Evolutionary conservation across 2,888 invertebrate species (phyloP), one percentile per base, ranked within the genome.

Genomic region (Elegia similella): DNA sequence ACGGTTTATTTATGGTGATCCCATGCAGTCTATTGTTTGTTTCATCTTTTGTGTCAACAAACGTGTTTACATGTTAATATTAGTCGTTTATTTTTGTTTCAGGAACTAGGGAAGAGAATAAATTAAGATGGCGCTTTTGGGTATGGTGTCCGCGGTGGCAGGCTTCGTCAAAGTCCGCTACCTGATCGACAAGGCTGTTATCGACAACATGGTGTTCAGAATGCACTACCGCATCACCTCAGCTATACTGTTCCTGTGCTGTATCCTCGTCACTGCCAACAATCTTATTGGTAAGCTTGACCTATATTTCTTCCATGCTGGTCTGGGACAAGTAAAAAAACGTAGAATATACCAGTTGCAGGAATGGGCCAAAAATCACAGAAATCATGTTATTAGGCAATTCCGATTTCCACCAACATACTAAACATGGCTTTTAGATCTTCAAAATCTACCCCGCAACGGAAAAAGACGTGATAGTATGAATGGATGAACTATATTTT

Each of bases 91-190:
- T 63, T 57, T 72, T 75, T 74, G 67, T 82, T 81, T 57, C 79
- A 82, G 82, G 72, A 70, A 75, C 70, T 68, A 73, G 64, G 75
- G 73, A 72, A 72, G 79, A 92, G 80, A 75, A 55, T 62, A 59
- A 66, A 65, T 53, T 68, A 83, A 85, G 78, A 96, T 96, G 96
- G 95, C 95, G 77, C 93, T 97, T 65, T 95, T 96, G 79, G 96
- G 96, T 65, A 93, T 97, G 93, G 95, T 96, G 69, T 96, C 97
- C 78, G 95, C 97, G 70, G 95, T 97, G 72, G 96, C 97, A 93
- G 96, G 97, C 90, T 96, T 97, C 84, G 94, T 97, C 73, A 97
- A 97, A 93, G 96, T 97, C 82, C 95, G 97, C 84, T 96, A 95
- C 93, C 93, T 97, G 69, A 93, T 96, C 80, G 97, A 97, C 93